Conservation (phyloP, 2,888 invertebrate species). For the Litoditis marina region DNA sequence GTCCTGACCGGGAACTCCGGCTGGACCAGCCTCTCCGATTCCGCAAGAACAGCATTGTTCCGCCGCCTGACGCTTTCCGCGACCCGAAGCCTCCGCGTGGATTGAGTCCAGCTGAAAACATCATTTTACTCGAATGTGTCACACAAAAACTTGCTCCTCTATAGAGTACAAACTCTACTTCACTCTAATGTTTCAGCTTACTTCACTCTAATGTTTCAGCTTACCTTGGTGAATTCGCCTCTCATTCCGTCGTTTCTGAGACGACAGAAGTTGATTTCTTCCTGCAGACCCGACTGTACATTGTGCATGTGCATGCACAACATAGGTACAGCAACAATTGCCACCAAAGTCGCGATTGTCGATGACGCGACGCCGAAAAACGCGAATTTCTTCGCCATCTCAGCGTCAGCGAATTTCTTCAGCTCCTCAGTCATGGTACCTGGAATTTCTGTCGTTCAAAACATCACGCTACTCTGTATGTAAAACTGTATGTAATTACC, state of each 20-base stretch:
- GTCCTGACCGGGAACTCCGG: conserved; percentile 10
- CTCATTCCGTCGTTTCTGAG: conserved; percentile 27
- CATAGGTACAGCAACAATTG: conserved; percentile 56
- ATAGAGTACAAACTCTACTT: too few species aligned
- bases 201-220: not conserved
- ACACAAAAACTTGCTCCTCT: too few species aligned
- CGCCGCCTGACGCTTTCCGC: conserved; percentile 5
- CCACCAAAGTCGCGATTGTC: conserved; percentile 51
- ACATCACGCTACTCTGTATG: too few species aligned
- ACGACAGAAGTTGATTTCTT: conserved; percentile 45
- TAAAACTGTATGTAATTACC: too few species aligned
- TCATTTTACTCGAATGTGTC: not conserved
- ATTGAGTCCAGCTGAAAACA: conserved; percentile 14
- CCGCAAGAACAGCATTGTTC: conserved; percentile 9
- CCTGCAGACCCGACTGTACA: conserved; percentile 50
- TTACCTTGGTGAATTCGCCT: conserved; percentile 31
- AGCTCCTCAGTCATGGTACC: too few species aligned
- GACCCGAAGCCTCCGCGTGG: conserved; percentile 7
- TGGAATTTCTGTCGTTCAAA: too few species aligned
- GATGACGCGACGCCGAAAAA: conserved; percentile 44
- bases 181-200: not conserved
- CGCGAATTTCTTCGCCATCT: too few species aligned
- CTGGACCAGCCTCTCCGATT: conserved; percentile 10
- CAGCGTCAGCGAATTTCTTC: too few species aligned
- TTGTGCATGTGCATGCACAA: conserved; percentile 56